Base-by-base conservation (phyloP, 2,888 invertebrate genomes). In the Acrocera orbiculus region DNA sequence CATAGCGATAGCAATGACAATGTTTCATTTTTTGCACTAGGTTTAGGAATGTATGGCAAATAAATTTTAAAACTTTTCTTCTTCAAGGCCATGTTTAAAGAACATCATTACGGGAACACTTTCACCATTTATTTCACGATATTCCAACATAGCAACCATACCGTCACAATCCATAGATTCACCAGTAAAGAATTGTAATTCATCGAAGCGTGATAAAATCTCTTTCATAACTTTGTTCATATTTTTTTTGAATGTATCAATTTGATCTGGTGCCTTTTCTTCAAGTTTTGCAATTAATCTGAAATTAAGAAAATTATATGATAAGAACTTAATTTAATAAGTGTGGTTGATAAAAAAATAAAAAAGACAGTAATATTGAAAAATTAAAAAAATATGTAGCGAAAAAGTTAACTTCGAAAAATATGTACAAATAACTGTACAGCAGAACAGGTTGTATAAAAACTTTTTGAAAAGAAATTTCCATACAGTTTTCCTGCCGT, bases 161-260 rank as follows among this genome's bases (percentile, higher is more conserved):
- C 87, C 92, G 45, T 92, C 92, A 41, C 80, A 76, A 51, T 87
- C 89, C 85, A 86, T 86, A 10, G 83, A 82, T 64, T 89, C 89
- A 16, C 92, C 90, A 42, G 76, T 75, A 65, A 83, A 92, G 60
- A 90, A 90, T 56, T 90, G 86, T 34, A 87, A 70, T 42, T 92
- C 89, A 58, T 87, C 86, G 68, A 90, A 87, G 61, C 89, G 77
- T 30, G 79, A 69, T 40, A 92, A 64, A 46, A 92, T 75, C 47
- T 87, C 85, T 58, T 90, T 90, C 78, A 90, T 86, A 40, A 80
- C 81, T 69, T 82, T 85, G 63, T 86, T 86, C 71, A 86, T 82
- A 61, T 89, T 89, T 34, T 75, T 77, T 62, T 90, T 89, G 63
- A 90, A 90, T 17, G 79, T 62, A 6, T 83, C 79, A 41, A 89